These are phyloP conservation scores for Fundulus diaphanus DNA, from an alignment of 2,797 vertebrate species.

Conservation along the genomic window DNA sequence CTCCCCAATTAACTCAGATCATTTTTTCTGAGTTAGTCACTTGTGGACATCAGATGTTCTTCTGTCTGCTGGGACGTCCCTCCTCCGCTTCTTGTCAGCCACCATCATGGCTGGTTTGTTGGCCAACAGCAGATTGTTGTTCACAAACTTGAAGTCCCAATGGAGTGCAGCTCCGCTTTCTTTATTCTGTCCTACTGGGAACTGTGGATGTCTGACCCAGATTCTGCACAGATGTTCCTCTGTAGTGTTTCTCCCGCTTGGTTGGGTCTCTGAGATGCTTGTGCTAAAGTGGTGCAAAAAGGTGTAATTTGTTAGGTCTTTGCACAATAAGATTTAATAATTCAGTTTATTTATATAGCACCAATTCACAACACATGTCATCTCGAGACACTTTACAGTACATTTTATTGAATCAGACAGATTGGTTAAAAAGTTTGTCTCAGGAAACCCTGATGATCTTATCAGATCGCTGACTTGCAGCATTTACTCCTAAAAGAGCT, in stretches of 20 bases:
- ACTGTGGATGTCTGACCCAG: background rate
- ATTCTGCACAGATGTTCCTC: conserved; percentile 1
- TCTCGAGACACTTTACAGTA: too few species aligned
- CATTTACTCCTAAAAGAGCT: too few species aligned
- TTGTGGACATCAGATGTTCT: background rate
- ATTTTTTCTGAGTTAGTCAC: background rate
- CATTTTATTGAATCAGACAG: too few species aligned
- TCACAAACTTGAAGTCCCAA: background rate
- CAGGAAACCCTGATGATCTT: too few species aligned
- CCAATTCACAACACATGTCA: too few species aligned
- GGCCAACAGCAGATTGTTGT: conserved; percentile 1
- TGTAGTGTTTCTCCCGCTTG: background rate
- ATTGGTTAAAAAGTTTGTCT: too few species aligned
- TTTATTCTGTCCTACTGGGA: background rate
- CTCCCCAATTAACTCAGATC: background rate
- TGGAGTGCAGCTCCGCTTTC: conserved; percentile 4
- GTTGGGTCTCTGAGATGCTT: background rate
- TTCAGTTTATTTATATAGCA: too few species aligned
- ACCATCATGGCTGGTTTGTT: conserved; percentile 2
- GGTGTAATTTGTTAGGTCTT: background rate
- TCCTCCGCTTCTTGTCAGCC: background rate
- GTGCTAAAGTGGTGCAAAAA: too few species aligned
- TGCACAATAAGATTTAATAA: background rate
- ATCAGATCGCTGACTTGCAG: too few species aligned
- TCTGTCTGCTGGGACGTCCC: background rate